Percentiles rank a stretch among this genome's conserved stretches.
Conservation (phyloP, 2,113 vertebrate genomes). For the Erythrolamprus reginae region DNA sequence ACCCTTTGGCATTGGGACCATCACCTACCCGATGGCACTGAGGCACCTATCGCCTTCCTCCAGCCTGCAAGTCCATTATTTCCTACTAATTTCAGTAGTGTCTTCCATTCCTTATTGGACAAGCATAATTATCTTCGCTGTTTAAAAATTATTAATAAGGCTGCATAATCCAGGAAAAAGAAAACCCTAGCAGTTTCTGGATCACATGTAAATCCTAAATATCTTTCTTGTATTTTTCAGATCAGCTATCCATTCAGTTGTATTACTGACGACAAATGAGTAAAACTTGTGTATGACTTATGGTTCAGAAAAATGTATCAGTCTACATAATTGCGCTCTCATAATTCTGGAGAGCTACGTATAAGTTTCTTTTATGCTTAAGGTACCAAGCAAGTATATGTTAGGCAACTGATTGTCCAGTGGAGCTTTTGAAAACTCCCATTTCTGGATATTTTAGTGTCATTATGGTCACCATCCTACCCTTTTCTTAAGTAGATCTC, state of each 20-base stretch:
- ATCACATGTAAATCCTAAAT: neutral
- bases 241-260: neutral
- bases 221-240: neutral
- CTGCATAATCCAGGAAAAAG: neutral
- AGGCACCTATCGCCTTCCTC: no score
- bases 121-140: neutral
- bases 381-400: neutral
- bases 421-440: neutral
- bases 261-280: neutral
- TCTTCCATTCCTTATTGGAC: neutral
- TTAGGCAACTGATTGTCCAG: neutral
- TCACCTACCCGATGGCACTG: no score
- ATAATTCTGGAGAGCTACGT: neutral
- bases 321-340: neutral
- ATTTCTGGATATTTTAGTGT: neutral
- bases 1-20: no score
- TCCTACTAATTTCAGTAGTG: neutral
- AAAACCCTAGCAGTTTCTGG: neutral
- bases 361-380: neutral
- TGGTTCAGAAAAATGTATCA: neutral
- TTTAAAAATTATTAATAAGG: neutral
- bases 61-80: neutral
- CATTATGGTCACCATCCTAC: neutral
- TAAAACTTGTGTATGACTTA: neutral
- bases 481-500: neutral